Percentiles rank a stretch among this genome's conserved stretches.
Conservation (phyloP, 1,140 invertebrate species). For the Drosophila rufa region DNA sequence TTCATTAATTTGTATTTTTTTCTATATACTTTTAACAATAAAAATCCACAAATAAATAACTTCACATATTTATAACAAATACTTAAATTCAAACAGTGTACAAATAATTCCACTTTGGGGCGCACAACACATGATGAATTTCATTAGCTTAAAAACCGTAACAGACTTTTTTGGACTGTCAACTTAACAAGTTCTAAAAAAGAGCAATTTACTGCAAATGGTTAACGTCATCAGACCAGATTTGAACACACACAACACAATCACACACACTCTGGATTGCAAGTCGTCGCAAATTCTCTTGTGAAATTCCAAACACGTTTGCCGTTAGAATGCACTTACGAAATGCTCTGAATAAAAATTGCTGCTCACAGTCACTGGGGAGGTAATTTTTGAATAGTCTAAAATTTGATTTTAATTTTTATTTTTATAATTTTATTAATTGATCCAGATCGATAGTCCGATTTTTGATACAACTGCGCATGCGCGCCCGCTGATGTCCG, state of each 20-base stretch:
- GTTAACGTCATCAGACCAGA: slow-evolving; percentile 32
- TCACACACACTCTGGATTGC: slow-evolving; percentile 15
- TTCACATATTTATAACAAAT: neutral
- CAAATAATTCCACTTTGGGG: neutral
- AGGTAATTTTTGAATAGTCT: neutral
- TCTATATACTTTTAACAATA: neutral
- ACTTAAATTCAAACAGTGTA: neutral
- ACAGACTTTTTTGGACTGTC: slow-evolving; percentile 3
- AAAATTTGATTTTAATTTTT: neutral
- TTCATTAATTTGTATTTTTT: too few relatives aligned
- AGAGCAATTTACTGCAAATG: neutral
- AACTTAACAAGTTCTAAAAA: slow-evolving; percentile 21
- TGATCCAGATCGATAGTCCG: slow-evolving; percentile 20
- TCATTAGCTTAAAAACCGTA: neutral
- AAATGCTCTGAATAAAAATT: slow-evolving; percentile 34
- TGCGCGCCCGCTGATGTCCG: slow-evolving; percentile 74
- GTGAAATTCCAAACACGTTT: slow-evolving; percentile 78
- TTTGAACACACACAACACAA: slow-evolving; percentile 1
- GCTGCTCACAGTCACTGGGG: neutral
- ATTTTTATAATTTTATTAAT: neutral
- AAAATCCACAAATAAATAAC: neutral
- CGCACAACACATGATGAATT: slow-evolving; percentile 21
- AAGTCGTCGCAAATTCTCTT: slow-evolving; percentile 30
- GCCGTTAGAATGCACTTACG: slow-evolving; percentile 67
- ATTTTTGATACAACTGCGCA: slow-evolving; percentile 46